These are phyloP conservation scores for Chelon labrosus DNA, from an alignment of 2,797 vertebrate species.

Conservation along the genomic window DNA sequence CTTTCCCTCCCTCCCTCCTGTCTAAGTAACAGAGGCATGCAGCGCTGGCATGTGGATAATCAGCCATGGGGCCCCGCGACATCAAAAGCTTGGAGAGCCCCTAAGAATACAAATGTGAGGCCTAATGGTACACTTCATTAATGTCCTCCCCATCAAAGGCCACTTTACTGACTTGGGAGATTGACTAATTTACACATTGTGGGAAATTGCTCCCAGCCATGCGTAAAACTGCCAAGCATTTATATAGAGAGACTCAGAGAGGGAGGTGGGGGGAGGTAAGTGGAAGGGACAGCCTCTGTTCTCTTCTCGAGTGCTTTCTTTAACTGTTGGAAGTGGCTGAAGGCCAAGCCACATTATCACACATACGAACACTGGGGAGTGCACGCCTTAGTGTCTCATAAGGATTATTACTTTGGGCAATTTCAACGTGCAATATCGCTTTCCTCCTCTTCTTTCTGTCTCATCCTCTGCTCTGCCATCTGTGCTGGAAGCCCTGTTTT, in stretches of 20 bases:
- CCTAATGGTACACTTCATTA: conserved; percentile 96
- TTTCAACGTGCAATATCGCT: conserved; percentile 47
- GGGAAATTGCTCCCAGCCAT: conserved; percentile 97
- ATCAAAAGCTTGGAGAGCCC: conserved; percentile 91
- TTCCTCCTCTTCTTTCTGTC: conserved; percentile 22
- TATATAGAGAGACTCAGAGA: conserved; percentile 84
- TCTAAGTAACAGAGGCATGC: conserved; percentile 87
- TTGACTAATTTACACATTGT: conserved; percentile 99
- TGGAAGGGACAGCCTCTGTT: conserved; percentile 74
- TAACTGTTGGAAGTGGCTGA: conserved; percentile 78
- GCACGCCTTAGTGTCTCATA: conserved; percentile 66
- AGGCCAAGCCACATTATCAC: conserved; percentile 78
- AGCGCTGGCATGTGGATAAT: conserved; percentile 91
- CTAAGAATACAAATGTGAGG: conserved; percentile 91
- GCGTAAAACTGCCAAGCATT: conserved; percentile 89
- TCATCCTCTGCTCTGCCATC: conserved; percentile 18
- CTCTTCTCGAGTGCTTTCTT: conserved; percentile 74
- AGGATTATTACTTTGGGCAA: conserved; percentile 67
- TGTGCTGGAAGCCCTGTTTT: conserved; percentile 7
- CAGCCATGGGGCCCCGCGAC: conserved; percentile 87
- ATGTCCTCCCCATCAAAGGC: conserved; percentile 93
- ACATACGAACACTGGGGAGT: conserved; percentile 65
- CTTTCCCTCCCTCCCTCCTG: conserved; percentile 59
- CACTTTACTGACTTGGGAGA: conserved; percentile 94
- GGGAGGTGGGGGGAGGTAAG: conserved; percentile 71